Evolutionary conservation across 2,113 vertebrate genomes (phyloP), one percentile per base, ranked within the genome.

Genomic region (Centropristis striata): DNA sequence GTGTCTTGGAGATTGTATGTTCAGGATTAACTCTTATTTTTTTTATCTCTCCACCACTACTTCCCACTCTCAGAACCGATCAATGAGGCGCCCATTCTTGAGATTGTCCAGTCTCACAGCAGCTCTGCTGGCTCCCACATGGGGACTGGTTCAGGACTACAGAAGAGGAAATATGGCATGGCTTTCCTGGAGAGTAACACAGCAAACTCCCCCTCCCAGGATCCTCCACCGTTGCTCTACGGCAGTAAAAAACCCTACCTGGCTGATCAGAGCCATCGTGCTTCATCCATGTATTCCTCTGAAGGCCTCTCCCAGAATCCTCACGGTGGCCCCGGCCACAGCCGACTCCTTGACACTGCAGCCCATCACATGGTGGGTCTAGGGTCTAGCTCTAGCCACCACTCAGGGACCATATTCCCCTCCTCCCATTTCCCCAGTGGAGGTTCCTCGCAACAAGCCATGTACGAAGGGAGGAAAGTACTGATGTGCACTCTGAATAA

Each of bases 401-500:
- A 98, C 95, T 96, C 97, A 16, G 96, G 96, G 87, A 96, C 97
- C 0, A 95, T 99, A 88, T 99, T 98, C 90, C 95, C 96, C 83
- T 93, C 97, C 4, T 95, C 96, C 28, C 97, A 97, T 94, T 98
- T 97, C 83, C 95, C 96, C 82, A 96, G 95, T 36, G 95, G 96
- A 90, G 95, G 95, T 1, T 95, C 96, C 67, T 94, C 97, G 81
- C 97, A 98, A 91, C 98, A 97, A 94, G 95, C 96, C 39, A 95
- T 97, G 94, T 99, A 98, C 20, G 96, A 97, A 11, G 96, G 97
- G 66, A 97, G 98, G 91, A 99, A 99, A 94, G 98, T 99, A 90
- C 96, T 99, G 37, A 97, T 99, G 96, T 99, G 98, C 92, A 97
- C 97, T 3, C 96, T 98, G 96, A 98, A 98, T 90, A 99, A 99